Percentiles rank a stretch among this genome's conserved stretches.
phyloP scores from a whole-genome alignment of 2,888 invertebrate genomes.

The Epinotia brunnichana region DNA sequence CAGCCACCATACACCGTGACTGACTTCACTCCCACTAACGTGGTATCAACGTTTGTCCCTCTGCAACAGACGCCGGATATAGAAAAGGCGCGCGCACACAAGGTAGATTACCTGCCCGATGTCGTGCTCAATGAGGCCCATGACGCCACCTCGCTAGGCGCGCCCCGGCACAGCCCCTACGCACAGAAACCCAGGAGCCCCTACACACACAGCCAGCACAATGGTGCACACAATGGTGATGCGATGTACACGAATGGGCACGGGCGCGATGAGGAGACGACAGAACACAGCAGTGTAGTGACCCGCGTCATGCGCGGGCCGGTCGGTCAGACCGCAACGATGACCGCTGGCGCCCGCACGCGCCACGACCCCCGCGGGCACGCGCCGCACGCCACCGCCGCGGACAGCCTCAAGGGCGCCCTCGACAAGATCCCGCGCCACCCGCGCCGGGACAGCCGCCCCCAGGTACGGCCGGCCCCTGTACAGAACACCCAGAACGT shows the following conservation, averaged over 20 bases:
- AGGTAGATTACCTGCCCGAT: conserved; percentile 77
- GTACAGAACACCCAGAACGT: conserved; percentile 51
- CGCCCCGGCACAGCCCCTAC: conserved; percentile 49
- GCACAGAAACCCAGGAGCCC: conserved; percentile 22
- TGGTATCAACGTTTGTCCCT: conserved; percentile 75
- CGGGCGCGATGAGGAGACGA: conserved; percentile 70
- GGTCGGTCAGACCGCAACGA: conserved; percentile 88
- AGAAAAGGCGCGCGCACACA: conserved; percentile 77
- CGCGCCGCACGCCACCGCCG: conserved; percentile 66
- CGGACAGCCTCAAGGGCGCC: conserved; percentile 78
- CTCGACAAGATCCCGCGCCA: conserved; percentile 76
- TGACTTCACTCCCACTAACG: conserved; percentile 75
- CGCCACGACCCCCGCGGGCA: conserved; percentile 67
- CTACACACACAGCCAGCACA: conserved; percentile 50
- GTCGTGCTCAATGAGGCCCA: conserved; percentile 74
- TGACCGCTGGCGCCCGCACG: conserved; percentile 83
- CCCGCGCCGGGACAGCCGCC: conserved; percentile 63
- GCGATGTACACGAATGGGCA: conserved; percentile 52
- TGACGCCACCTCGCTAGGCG: conserved; percentile 54
- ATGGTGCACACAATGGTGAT: conserved; percentile 54
- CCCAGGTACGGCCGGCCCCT: conserved; percentile 66
- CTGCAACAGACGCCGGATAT: conserved; percentile 80
- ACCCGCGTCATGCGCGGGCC: conserved; percentile 90
- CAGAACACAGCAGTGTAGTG: conserved; percentile 86
- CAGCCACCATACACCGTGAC: conserved; percentile 75